Base-by-base conservation (phyloP, 2,113 vertebrate genomes). In the Actenoides hombroni region DNA sequence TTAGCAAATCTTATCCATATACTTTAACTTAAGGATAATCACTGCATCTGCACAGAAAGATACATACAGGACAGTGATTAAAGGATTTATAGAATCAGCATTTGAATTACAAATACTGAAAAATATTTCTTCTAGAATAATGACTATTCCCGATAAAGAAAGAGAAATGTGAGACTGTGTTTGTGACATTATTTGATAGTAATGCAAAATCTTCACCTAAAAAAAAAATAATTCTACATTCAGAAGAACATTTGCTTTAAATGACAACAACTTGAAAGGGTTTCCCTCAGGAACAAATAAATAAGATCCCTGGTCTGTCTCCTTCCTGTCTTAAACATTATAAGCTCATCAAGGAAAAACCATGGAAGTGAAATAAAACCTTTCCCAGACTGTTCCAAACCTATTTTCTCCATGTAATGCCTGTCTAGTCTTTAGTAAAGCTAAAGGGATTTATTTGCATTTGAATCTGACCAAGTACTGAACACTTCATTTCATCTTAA, bases 401-500 rank as follows among this genome's bases (percentile, higher is more conserved):
- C 54, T n/a, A 77, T 83, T 83, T 95, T 83, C 59, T 88, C 83
- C 37, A 33, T 67, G 42, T 86, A 83, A 88, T 75, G 20, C 42
- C 37, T 83, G 59, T 90, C 85, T 65, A 73, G 48, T 35, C 79
- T 63, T 67, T 61, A 37, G n/a, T 74, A 88, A 95, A 90, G 6
- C 46, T 92, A 74, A 93, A 91, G 60, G 83, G 56, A 88, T 87
- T 95, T 94, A 90, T 73, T 83, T 85, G 28, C 60, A 74, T 80
- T 76, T 84, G 59, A 76, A 54, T 85, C 44, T 59, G 49, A 78
- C 39, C 31, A 78, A 91, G 42, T 78, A 21, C 40, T 40, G 46
- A 91, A 75, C 84, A 85, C 24, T 23, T 93, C 49, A 80, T 90
- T 95, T 95, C 54, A 80, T 86, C 67, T 88, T 80, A 83, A 91